Conservation (phyloP, 2,797 vertebrate genomes). For the Brachymystax lenok region DNA sequence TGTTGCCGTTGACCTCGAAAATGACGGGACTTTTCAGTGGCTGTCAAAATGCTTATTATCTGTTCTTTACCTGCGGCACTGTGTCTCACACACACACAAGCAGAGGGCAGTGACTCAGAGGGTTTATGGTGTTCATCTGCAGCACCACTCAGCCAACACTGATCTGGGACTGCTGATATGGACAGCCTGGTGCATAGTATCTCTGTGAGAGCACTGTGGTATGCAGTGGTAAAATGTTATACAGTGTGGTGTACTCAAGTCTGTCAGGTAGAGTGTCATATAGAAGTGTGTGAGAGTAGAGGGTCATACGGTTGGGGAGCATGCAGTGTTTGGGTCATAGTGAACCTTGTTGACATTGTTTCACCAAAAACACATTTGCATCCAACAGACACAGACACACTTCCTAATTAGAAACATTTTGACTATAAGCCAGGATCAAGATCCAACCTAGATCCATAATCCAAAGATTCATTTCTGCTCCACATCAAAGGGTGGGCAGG, state of each 20-base stretch:
- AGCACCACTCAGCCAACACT: neutral
- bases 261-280: neutral
- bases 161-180: neutral
- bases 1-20: conserved; percentile 12
- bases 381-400: neutral
- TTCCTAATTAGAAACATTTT: too few relatives aligned
- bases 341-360: neutral
- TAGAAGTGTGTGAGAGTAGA: neutral
- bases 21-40: conserved; percentile 5
- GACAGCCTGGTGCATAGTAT: neutral
- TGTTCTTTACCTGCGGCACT: conserved; percentile 1
- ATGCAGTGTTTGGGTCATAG: neutral
- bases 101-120: neutral
- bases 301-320: neutral
- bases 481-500: conserved; percentile 16
- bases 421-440: conserved; percentile 26
- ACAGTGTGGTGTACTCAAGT: neutral
- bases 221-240: neutral
- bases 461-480: conserved; percentile 17
- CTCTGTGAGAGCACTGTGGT: neutral
- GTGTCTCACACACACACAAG: neutral
- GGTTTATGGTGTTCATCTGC: neutral
- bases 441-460: conserved; percentile 16
- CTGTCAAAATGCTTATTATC: conserved; percentile 6
- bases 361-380: neutral